Conservation (phyloP, 1,140 invertebrate species). For the Sweltsa coloradensis region DNA sequence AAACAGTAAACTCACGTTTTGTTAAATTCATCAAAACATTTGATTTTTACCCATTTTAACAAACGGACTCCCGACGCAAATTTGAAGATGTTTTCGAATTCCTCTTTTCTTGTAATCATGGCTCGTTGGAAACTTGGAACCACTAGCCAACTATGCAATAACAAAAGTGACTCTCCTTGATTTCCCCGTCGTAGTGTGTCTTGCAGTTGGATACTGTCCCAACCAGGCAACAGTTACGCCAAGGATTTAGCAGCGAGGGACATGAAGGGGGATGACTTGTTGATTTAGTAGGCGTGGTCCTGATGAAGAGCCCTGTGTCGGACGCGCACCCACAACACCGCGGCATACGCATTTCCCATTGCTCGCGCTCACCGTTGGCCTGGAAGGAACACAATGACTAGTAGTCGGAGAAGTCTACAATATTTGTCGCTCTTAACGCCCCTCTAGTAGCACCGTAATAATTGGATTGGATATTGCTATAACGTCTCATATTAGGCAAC, state of each 20-base stretch:
- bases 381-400: constrained; percentile 32
- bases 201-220: background rate
- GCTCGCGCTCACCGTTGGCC: constrained; percentile 84
- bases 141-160: background rate
- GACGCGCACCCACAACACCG: constrained; percentile 63
- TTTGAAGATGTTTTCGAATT: background rate
- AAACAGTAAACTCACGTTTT: constrained; percentile 1
- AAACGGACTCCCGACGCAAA: background rate
- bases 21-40: background rate
- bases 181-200: background rate
- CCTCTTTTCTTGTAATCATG: background rate
- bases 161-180: constrained; percentile 2
- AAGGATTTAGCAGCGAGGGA: background rate
- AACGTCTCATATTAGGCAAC: no score
- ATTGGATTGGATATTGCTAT: no score
- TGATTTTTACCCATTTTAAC: background rate
- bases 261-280: background rate
- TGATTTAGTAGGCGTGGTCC: constrained; percentile 70
- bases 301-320: constrained; percentile 73
- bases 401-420: background rate
- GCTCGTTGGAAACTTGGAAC: background rate
- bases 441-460: no score
- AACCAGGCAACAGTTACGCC: background rate
- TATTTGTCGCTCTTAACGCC: background rate
- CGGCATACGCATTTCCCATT: constrained; percentile 80